Evolutionary conservation across 2,888 invertebrate species (phyloP).

Genomic region (Onthophagus sagittarius): DNA sequence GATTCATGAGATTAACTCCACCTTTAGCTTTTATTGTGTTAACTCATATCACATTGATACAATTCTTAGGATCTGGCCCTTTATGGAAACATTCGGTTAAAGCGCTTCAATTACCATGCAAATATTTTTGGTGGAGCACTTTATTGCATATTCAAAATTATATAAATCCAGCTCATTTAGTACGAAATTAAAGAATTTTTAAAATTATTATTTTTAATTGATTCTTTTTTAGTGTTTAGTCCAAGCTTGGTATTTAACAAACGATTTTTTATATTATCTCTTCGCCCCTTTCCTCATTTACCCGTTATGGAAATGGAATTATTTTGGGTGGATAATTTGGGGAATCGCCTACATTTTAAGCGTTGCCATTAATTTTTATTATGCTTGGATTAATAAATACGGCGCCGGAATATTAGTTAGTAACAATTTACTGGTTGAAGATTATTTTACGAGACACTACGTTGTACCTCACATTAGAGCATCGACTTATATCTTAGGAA

Average conservation of each 20-base stretch:
- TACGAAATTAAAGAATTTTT: constrained; percentile 28
- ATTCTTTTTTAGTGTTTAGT: constrained; percentile 41
- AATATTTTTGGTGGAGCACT: constrained; percentile 46
- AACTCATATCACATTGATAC: constrained; percentile 47
- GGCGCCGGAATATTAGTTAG: constrained; percentile 41
- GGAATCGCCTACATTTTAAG: constrained; percentile 36
- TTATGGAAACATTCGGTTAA: constrained; percentile 43
- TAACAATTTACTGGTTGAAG: constrained; percentile 32
- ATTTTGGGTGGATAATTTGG: constrained; percentile 40
- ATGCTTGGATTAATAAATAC: constrained; percentile 43
- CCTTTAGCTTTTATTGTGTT: constrained; percentile 48
- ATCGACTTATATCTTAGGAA: constrained; percentile 43
- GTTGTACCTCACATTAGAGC: constrained; percentile 42
- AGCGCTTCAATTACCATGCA: constrained; percentile 36
- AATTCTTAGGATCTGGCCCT: constrained; percentile 51
- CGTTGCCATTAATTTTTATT: constrained; percentile 39
- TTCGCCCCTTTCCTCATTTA: constrained; percentile 48
- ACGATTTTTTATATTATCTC: constrained; percentile 49
- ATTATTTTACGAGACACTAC: constrained; percentile 39
- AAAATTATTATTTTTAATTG: neutral
- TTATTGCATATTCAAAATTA: constrained; percentile 48
- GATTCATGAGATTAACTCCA: constrained; percentile 52
- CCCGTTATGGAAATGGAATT: constrained; percentile 45
- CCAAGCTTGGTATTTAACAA: constrained; percentile 51
- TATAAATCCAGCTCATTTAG: constrained; percentile 36